Conservation (phyloP, 2,888 invertebrate genomes). For the Sycophila texana region DNA sequence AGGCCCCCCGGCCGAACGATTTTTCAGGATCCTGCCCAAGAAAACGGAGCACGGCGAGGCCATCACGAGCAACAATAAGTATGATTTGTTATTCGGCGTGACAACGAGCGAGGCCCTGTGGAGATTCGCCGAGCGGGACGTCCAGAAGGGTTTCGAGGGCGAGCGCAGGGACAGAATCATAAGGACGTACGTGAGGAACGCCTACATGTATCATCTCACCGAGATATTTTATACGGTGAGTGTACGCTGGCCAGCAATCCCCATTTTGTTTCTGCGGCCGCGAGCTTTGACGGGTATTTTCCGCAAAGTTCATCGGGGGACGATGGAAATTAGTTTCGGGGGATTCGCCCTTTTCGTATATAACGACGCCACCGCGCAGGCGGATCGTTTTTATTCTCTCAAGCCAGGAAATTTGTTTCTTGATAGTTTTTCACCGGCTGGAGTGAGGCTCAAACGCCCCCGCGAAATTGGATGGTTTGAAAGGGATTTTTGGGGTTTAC, state of each 20-base stretch:
- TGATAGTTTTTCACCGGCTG: no score
- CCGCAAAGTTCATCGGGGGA: background rate
- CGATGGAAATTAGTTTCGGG: background rate
- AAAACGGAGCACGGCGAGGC: conserved; percentile 71
- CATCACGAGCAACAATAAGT: conserved; percentile 78
- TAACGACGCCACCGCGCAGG: no score
- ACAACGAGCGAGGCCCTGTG: conserved; percentile 95
- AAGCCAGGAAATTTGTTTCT: no score
- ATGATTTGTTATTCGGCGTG: conserved; percentile 93
- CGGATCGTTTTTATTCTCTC: no score
- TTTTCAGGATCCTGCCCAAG: conserved; percentile 68
- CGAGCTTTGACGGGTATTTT: background rate
- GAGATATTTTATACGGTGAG: conserved; percentile 95
- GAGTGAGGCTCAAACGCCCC: no score
- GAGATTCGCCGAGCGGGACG: conserved; percentile 90
- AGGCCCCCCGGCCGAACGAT: background rate
- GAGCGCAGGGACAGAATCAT: conserved; percentile 91
- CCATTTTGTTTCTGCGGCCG: background rate
- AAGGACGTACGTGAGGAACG: conserved; percentile 94
- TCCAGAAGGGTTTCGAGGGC: conserved; percentile 90
- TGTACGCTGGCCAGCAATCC: conserved; percentile 19
- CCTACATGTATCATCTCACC: conserved; percentile 95
- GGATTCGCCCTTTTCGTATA: no score
- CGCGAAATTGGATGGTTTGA: no score
- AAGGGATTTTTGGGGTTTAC: no score